Evolutionary conservation across 1,140 invertebrate species (phyloP).

Genomic region (Drosophila novamexicana): DNA sequence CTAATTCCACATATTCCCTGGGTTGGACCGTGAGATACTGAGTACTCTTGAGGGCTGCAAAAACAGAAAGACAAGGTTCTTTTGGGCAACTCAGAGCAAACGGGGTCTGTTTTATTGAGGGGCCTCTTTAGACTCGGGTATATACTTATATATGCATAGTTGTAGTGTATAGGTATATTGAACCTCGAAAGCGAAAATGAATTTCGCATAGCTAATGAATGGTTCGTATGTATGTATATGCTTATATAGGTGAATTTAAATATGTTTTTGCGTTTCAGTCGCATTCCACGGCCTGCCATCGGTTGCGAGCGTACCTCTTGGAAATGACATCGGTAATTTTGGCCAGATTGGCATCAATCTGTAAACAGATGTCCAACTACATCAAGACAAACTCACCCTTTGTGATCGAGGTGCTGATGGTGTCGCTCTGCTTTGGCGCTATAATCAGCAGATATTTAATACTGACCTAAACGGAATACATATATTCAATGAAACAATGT

Average conservation of each 20-base stretch:
- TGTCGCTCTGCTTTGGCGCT: constrained; percentile 64
- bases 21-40: too few relatives aligned
- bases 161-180: constrained; percentile 8
- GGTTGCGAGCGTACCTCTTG: constrained; percentile 48
- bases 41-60: too few relatives aligned
- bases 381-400: constrained; percentile 70
- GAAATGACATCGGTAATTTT: constrained; percentile 61
- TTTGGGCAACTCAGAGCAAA: too few relatives aligned
- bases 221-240: background rate
- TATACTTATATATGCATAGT: background rate
- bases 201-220: constrained; percentile 67
- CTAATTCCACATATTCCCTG: too few relatives aligned
- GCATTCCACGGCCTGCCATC: background rate
- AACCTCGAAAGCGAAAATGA: constrained; percentile 29
- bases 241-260: constrained; percentile 21
- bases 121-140: background rate
- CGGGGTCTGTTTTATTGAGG: too few relatives aligned
- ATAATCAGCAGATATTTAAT: constrained; percentile 67
- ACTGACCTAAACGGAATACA: constrained; percentile 23
- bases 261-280: constrained; percentile 11
- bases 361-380: constrained; percentile 62
- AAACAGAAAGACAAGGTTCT: too few relatives aligned
- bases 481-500: constrained; percentile 18
- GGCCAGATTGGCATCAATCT: constrained; percentile 51
- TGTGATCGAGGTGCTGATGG: constrained; percentile 71